Conservation (phyloP, 2,888 invertebrate species). For the Eretmocerus hayati region DNA sequence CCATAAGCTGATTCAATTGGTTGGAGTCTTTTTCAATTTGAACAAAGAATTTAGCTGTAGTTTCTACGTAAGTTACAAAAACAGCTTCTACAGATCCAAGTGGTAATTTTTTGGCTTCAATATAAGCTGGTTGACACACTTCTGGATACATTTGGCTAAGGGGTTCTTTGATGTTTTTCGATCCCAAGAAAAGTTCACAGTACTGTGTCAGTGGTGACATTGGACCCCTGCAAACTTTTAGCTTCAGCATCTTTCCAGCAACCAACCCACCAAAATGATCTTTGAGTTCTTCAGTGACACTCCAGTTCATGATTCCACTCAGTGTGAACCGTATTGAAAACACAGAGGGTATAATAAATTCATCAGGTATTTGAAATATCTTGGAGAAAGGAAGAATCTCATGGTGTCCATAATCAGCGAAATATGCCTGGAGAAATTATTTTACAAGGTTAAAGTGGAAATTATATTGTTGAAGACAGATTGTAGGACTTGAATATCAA, state of each 20-base stretch:
- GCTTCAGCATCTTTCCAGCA: conserved; percentile 55
- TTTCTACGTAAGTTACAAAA: conserved; percentile 60
- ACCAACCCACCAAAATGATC: conserved; percentile 66
- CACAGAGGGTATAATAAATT: conserved; percentile 64
- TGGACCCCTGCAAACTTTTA: conserved; percentile 63
- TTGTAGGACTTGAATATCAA: not conserved
- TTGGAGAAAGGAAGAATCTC: conserved; percentile 65
- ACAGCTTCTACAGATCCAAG: conserved; percentile 30
- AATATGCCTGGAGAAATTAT: conserved; percentile 50
- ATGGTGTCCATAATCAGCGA: conserved; percentile 75
- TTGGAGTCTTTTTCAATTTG: conserved; percentile 59
- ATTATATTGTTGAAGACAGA: not conserved
- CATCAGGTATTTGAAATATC: conserved; percentile 68
- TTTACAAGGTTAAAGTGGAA: too few species aligned
- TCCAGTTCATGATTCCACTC: conserved; percentile 58
- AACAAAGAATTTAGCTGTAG: conserved; percentile 67
- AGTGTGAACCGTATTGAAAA: conserved; percentile 71
- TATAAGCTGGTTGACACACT: conserved; percentile 22
- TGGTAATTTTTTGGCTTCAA: conserved; percentile 25
- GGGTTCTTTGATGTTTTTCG: conserved; percentile 55
- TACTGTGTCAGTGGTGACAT: conserved; percentile 68
- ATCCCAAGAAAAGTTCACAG: conserved; percentile 60
- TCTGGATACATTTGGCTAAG: conserved; percentile 42
- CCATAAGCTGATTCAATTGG: conserved; percentile 61
- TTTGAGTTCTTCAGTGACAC: conserved; percentile 55